Conservation (phyloP, 2,888 invertebrate genomes). For the Drosophila atripex region DNA sequence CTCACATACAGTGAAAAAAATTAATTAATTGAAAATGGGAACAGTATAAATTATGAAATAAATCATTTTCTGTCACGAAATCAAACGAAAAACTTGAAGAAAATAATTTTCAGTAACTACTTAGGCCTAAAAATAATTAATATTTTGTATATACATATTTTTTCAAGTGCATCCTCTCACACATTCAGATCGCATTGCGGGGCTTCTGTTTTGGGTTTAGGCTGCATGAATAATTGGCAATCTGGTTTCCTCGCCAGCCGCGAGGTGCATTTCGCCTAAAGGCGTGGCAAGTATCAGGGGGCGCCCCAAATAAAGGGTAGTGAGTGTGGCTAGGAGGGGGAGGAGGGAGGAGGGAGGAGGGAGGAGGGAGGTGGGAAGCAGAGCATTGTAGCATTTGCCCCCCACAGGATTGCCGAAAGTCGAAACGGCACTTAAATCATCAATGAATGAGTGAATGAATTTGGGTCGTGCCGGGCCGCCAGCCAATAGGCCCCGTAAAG, state of each 20-base stretch:
- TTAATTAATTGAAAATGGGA: neutral
- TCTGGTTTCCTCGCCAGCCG: conserved; percentile 37
- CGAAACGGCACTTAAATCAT: conserved; percentile 51
- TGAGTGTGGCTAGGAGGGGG: neutral
- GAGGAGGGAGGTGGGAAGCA: too few species aligned
- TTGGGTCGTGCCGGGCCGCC: conserved; percentile 3
- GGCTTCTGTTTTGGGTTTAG: conserved; percentile 49
- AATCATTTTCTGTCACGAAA: neutral
- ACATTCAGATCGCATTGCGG: conserved; percentile 6
- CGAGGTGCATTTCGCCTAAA: conserved; percentile 32
- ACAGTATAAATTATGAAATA: neutral
- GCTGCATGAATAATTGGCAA: conserved; percentile 70
- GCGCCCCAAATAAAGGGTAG: neutral
- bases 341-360: too few species aligned
- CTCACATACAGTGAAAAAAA: neutral
- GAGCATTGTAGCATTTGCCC: neutral
- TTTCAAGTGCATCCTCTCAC: neutral
- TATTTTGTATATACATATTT: neutral
- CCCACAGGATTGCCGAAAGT: conserved; percentile 47
- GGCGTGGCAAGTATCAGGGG: neutral
- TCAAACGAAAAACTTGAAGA: neutral
- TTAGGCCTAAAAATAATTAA: too few species aligned
- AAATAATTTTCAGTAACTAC: neutral
- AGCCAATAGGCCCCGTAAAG: neutral
- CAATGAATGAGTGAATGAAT: conserved; percentile 44